These are phyloP conservation scores for Styela clava DNA, from an alignment of 23 tunicate species.

Conservation along the genomic window DNA sequence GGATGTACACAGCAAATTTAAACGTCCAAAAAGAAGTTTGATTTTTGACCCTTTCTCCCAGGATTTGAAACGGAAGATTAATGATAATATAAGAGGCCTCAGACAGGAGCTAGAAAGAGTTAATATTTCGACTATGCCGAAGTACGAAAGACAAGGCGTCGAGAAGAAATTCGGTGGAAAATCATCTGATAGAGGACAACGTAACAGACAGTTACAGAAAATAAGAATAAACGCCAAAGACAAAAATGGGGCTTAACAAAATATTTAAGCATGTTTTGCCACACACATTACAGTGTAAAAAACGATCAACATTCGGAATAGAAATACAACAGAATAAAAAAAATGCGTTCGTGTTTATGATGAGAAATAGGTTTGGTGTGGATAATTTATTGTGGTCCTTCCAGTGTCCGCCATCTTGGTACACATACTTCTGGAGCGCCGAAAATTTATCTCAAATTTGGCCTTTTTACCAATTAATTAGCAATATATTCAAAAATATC, in stretches of 20 bases:
- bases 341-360: too few species aligned
- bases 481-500: too few species aligned
- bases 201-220: background rate
- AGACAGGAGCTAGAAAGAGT: slow-evolving; percentile 1
- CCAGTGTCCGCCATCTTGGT: too few species aligned
- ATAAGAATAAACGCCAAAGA: background rate
- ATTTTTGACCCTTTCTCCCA: background rate
- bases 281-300: too few species aligned
- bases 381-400: too few species aligned
- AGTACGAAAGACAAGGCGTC: background rate
- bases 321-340: too few species aligned
- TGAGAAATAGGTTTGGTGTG: too few species aligned
- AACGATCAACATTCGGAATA: too few species aligned
- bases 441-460: too few species aligned
- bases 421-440: too few species aligned
- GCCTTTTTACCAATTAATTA: too few species aligned
- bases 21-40: background rate
- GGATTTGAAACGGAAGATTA: background rate
- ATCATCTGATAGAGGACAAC: background rate
- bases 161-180: background rate
- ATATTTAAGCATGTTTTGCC: too few species aligned
- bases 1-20: background rate
- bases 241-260: background rate
- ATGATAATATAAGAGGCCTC: slow-evolving; percentile 5
- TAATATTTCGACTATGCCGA: background rate